Base-by-base conservation (phyloP, 2,113 vertebrate species). In the Dermatemys mawii region DNA sequence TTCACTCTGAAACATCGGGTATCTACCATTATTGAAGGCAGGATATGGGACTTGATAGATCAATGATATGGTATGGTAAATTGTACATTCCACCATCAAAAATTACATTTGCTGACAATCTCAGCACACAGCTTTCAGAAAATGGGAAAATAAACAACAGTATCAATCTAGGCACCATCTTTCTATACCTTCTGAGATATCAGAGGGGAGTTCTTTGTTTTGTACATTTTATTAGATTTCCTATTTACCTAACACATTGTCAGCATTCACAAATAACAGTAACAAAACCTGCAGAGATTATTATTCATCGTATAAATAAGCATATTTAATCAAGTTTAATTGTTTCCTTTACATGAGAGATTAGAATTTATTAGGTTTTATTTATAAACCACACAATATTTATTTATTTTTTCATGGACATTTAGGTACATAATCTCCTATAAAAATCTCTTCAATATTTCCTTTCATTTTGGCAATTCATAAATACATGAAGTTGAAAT, bases 221-320 rank as follows among this genome's bases (percentile, higher is more conserved):
- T 38, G 27, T 1, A 0, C 5, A 4, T 79, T 93, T 83, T 41
- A 51, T 92, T 94, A 83, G 35, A 79, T 92, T 81, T 91, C 50
- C 5, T 90, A 70, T 86, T 93, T 92, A 88, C 51, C 75, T 75
- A 73, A 49, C 11, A 19, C 17, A 3, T 44, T 93, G 90, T 75
- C 57, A 95, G 78, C 73, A 63, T 4, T 93, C 93, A 89, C 55
- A 97, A 95, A 94, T 94, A 93, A 90, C 44, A 17, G 46, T 57
- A 95, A 70, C 55, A 86, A 86, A 87, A 94, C 84, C 87, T 91
- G 57, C 41, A 87, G 81, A 93, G 79, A 60, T 75, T 96, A 88
- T 79, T 95, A 94, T 92, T 94, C 93, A 92, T 97, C 89, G 51
- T 35, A 78, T 86, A 94, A 96, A 96, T 96, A 95, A 94, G 91